phyloP scores from a whole-genome alignment of 2,888 invertebrate genomes.

The Cantharis nigra region DNA sequence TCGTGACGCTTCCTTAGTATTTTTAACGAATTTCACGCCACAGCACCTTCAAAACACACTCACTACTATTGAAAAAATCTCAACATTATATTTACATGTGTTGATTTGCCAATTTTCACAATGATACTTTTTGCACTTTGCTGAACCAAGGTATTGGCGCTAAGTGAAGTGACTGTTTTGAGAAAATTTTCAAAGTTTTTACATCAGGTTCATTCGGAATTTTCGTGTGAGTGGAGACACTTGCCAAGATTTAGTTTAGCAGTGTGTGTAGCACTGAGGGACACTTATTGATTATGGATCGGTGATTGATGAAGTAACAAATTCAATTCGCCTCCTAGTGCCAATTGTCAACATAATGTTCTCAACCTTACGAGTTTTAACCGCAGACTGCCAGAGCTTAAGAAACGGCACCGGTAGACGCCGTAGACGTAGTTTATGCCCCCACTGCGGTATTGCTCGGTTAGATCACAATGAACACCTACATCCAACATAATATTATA shows the following conservation, averaged over 20 bases:
- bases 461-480: constrained; percentile 31
- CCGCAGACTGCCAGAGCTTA: constrained; percentile 32
- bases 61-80: not conserved
- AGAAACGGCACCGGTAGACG: constrained; percentile 27
- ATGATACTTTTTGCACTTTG: not conserved
- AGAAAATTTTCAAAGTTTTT: not conserved
- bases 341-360: constrained; percentile 20
- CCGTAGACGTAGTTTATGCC: constrained; percentile 24
- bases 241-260: not conserved
- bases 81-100: not conserved
- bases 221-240: not conserved
- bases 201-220: not conserved
- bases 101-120: not conserved
- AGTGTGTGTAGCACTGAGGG: not conserved
- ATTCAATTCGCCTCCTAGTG: constrained; percentile 6
- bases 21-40: constrained; percentile 37
- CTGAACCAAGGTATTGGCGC: not conserved
- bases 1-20: constrained; percentile 32
- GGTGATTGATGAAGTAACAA: not conserved
- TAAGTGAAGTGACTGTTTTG: not conserved
- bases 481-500: constrained; percentile 6
- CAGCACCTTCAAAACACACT: not conserved
- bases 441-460: constrained; percentile 28
- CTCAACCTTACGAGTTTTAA: constrained; percentile 27
- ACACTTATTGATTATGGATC: not conserved